Base-by-base conservation (phyloP, 1,140 invertebrate genomes). In the Panulirus ornatus region DNA sequence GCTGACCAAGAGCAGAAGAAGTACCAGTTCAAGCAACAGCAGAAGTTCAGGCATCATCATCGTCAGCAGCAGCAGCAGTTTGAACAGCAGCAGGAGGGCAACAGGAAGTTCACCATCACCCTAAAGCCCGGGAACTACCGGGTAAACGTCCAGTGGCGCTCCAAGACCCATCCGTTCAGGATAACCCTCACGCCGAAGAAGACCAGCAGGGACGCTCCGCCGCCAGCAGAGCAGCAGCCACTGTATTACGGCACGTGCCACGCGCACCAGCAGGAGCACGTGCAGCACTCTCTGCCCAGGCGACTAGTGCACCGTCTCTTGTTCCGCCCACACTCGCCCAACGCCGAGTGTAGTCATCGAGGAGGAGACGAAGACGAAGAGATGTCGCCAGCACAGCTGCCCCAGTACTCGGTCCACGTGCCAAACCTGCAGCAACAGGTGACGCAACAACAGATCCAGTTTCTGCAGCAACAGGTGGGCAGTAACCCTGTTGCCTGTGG, bases 121-220 rank as follows among this genome's bases (percentile, higher is more conserved):
- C 58, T 90, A 3, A 78, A 79, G 14, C 88, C 88, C 14, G 88
- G 88, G 0, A 82, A 84, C 6, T 90, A 90, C 63, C 71, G 40
- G 2, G 73, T 90, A 1, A 90, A 84, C 75, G 82, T 90, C 1
- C 51, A 84, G 75, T 90, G 88, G 88, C 88, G 88, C 38, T 76
- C 82, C 36, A 84, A 84, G 79, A 70, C 79, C 14, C 82, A 66
- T 0, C 82, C 88, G n/a, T 84, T 90, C 44, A 51, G 73, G 34
- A 76, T 85, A 6, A 84, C 88, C 38, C 82, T 79, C 38, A 66
- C 38, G 2, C 82, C 88, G 5, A 54, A 38, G 38, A 70, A 66
- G 36, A 54, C n/a, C 6, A 6, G n/a, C 27, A 30, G 38, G 3
- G 70, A 76, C 19, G 88, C 81, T 0, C 71, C 81, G 11, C 81